Conservation (phyloP, 2,888 invertebrate genomes). For the Thereva nobilitata region DNA sequence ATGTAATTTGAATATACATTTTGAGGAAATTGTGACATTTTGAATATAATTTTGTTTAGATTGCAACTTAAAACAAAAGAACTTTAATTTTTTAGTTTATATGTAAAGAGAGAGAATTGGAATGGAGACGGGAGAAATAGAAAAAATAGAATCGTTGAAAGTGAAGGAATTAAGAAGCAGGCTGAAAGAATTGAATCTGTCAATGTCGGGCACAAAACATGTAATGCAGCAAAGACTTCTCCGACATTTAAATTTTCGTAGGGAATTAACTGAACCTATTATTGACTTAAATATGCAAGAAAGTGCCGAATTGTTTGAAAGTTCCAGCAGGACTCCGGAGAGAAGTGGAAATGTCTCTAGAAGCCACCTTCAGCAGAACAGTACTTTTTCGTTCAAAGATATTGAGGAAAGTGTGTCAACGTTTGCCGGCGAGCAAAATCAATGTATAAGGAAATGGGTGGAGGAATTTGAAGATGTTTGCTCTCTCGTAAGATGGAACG, state of each 20-base stretch:
- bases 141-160: too few species aligned
- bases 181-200: not conserved
- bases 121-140: too few species aligned
- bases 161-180: not conserved
- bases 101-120: too few species aligned
- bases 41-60: too few species aligned
- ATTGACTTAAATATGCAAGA: not conserved
- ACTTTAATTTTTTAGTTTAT: too few species aligned
- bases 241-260: not conserved
- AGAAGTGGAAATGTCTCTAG: not conserved
- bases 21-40: too few species aligned
- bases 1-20: too few species aligned
- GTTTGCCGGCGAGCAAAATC: conserved; percentile 9
- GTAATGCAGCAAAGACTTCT: not conserved
- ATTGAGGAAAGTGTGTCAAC: conserved; percentile 17
- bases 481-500: conserved; percentile 9
- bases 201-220: not conserved
- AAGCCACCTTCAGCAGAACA: not conserved
- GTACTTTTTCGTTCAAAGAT: conserved; percentile 6
- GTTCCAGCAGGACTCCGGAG: not conserved
- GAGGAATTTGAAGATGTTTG: conserved; percentile 16
- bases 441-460: not conserved
- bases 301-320: not conserved
- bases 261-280: too few species aligned
- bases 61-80: too few species aligned